Percentiles rank a stretch among this genome's conserved stretches.
These are phyloP conservation scores for Ptychoptera contaminata DNA, from an alignment of 2,888 invertebrate genomes.

Conservation along the genomic window DNA sequence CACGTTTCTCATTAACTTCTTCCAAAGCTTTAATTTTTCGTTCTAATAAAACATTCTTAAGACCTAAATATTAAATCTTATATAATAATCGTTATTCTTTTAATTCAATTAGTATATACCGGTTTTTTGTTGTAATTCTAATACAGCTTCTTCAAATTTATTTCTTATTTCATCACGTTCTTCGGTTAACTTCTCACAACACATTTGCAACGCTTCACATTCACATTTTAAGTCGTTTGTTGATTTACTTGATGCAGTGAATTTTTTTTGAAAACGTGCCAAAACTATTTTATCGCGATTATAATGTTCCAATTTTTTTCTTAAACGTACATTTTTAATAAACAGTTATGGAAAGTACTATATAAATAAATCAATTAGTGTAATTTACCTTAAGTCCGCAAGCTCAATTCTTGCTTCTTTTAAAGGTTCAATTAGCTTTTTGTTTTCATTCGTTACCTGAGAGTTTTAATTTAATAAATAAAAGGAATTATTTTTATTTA, in stretches of 20 bases:
- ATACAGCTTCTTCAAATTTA: conserved; percentile 65
- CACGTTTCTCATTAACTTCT: conserved; percentile 49
- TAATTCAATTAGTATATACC: conserved; percentile 25
- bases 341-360: neutral
- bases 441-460: conserved; percentile 49
- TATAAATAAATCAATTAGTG: neutral
- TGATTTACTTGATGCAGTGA: conserved; percentile 32
- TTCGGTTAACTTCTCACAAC: conserved; percentile 56
- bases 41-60: conserved; percentile 65
- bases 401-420: conserved; percentile 54
- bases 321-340: conserved; percentile 14
- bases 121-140: conserved; percentile 77
- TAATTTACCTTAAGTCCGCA: conserved; percentile 37
- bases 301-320: conserved; percentile 65
- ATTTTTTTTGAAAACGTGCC: conserved; percentile 28
- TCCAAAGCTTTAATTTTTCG: conserved; percentile 50
- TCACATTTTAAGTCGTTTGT: conserved; percentile 45
- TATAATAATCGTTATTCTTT: neutral
- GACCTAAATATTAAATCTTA: neutral
- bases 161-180: conserved; percentile 67
- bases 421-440: conserved; percentile 54
- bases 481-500: neutral
- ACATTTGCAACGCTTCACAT: conserved; percentile 53
- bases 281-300: conserved; percentile 70
- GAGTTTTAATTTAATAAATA: neutral